phyloP scores from a whole-genome alignment of 2,888 invertebrate genomes.

The Drosophila buzzatii region DNA sequence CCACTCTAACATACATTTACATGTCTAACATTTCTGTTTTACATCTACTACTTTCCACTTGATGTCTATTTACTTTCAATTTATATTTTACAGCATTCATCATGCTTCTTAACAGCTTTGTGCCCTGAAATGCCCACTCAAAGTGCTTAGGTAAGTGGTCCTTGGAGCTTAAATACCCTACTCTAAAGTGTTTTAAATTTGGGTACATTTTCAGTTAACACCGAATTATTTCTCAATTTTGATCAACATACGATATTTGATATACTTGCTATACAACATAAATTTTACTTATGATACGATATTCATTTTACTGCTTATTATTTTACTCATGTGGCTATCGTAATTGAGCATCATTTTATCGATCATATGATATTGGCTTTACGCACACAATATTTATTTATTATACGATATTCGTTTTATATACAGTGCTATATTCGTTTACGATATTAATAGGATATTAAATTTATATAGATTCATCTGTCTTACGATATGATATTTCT shows the following conservation, averaged over 20 bases:
- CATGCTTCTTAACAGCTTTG: not conserved
- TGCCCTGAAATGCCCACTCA: not conserved
- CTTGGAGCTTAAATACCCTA: slow-evolving; percentile 19
- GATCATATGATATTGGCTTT: too few species aligned
- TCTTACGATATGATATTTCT: too few species aligned
- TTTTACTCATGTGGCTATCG: too few species aligned
- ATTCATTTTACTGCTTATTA: not conserved
- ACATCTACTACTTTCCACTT: slow-evolving; percentile 27
- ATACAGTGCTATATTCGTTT: too few species aligned
- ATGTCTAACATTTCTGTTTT: slow-evolving; percentile 29
- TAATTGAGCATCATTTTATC: too few species aligned
- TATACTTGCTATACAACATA: not conserved
- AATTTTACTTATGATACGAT: not conserved
- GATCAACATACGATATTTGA: too few species aligned
- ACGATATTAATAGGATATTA: too few species aligned
- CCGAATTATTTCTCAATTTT: too few species aligned
- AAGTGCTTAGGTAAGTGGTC: slow-evolving; percentile 30
- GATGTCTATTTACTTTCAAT: slow-evolving; percentile 52
- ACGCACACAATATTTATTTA: too few species aligned
- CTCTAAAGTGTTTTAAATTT: not conserved
- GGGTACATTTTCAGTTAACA: not conserved
- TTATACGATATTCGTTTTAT: too few species aligned
- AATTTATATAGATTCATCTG: too few species aligned
- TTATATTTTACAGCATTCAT: slow-evolving; percentile 38
- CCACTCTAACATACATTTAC: not conserved